phyloP scores from a whole-genome alignment of 1,140 invertebrate species.

The Diuraphis noxia region DNA sequence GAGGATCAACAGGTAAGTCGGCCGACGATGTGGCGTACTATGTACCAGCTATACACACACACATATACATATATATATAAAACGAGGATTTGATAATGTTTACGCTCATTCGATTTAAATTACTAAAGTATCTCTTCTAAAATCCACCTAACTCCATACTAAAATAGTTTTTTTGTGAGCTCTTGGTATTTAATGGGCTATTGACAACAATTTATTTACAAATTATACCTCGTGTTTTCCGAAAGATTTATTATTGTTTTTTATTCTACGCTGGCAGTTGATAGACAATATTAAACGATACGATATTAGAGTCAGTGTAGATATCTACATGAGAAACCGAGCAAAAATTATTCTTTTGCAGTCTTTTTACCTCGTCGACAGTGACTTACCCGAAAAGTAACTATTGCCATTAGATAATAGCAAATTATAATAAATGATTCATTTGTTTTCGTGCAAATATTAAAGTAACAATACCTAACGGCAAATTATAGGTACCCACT shows the following conservation, averaged over 20 bases:
- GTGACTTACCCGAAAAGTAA: not conserved
- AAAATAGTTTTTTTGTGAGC: too few relatives aligned
- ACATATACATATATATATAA: too few relatives aligned
- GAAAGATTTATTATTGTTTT: not conserved
- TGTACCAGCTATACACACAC: too few relatives aligned
- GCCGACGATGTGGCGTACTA: not conserved
- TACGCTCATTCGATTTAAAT: not conserved
- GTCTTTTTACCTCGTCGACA: not conserved
- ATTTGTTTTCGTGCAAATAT: not conserved
- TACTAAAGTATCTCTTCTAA: too few relatives aligned
- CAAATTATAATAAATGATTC: not conserved
- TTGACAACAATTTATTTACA: too few relatives aligned
- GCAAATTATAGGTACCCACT: not conserved
- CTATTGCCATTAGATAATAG: too few relatives aligned
- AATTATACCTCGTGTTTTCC: too few relatives aligned
- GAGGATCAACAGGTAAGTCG: not conserved
- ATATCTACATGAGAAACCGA: too few relatives aligned
- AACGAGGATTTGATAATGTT: not conserved
- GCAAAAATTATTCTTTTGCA: not conserved
- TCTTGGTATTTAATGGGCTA: too few relatives aligned
- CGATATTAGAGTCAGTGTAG: not conserved
- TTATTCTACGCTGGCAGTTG: not conserved
- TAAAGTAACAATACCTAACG: not conserved
- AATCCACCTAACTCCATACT: too few relatives aligned
- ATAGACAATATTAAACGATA: not conserved